Evolutionary conservation across 2,113 vertebrate genomes (phyloP).

Genomic region (Triplophysa dalaica): DNA sequence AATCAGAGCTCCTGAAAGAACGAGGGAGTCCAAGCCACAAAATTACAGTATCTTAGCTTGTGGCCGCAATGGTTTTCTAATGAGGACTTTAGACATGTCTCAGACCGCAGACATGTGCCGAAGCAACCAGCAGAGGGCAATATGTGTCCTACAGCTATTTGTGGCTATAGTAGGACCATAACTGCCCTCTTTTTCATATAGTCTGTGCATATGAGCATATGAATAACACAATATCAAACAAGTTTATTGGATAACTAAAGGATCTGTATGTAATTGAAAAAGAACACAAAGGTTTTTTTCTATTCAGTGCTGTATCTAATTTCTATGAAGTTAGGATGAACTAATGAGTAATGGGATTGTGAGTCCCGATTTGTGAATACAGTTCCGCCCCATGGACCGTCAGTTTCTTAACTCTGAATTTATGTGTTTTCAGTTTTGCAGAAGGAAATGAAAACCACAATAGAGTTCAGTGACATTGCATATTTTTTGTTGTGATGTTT

Average conservation of each 20-base stretch:
- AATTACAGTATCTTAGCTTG: constrained; percentile 75
- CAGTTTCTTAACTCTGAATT: not conserved
- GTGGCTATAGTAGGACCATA: not conserved
- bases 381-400: not conserved
- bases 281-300: not conserved
- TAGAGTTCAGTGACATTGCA: not conserved
- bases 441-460: not conserved
- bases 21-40: constrained; percentile 66
- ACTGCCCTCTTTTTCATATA: not conserved
- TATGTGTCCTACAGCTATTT: constrained; percentile 52
- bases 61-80: constrained; percentile 68
- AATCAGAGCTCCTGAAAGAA: constrained; percentile 63
- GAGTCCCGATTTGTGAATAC: not conserved
- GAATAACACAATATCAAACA: not conserved
- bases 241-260: not conserved
- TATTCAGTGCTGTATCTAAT: not conserved
- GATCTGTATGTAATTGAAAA: too few species aligned
- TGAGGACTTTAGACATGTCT: constrained; percentile 67
- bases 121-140: constrained; percentile 67
- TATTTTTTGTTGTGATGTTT: not conserved
- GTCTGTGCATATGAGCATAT: not conserved
- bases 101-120: constrained; percentile 63
- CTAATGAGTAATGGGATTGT: constrained; percentile 18
- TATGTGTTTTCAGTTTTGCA: not conserved
- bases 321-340: constrained; percentile 18